Conservation (phyloP, 2,888 invertebrate genomes). For the Andrena hattorfiana region DNA sequence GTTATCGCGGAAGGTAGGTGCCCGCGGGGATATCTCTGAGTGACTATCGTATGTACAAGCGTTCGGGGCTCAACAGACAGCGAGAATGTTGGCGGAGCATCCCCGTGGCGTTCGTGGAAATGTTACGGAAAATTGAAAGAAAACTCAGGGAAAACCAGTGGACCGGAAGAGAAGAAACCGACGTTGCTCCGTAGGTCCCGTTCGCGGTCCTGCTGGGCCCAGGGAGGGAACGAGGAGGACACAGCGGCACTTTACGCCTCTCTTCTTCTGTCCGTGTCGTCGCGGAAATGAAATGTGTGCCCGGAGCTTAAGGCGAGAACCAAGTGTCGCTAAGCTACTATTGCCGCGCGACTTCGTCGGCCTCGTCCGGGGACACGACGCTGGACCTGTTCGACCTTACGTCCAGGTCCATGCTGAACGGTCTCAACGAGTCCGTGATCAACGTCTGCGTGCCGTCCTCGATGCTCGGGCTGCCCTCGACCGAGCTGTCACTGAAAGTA, state of each 20-base stretch:
- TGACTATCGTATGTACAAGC: slow-evolving; percentile 28
- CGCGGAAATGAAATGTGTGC: too few relatives aligned
- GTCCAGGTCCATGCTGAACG: slow-evolving; percentile 88
- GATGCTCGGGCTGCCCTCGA: slow-evolving; percentile 87
- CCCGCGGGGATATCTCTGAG: slow-evolving; percentile 9
- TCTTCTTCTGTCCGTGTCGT: too few relatives aligned
- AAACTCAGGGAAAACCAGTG: too few relatives aligned
- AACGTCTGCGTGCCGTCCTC: slow-evolving; percentile 81
- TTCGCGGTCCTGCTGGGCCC: too few relatives aligned
- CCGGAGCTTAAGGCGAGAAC: neutral
- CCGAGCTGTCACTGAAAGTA: slow-evolving; percentile 86
- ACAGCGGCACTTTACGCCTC: too few relatives aligned
- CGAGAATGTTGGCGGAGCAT: neutral
- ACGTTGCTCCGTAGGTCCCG: too few relatives aligned
- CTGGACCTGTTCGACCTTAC: slow-evolving; percentile 87
- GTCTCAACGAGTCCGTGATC: slow-evolving; percentile 85
- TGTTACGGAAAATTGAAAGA: too few relatives aligned
- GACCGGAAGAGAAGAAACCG: too few relatives aligned
- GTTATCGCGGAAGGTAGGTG: slow-evolving; percentile 44
- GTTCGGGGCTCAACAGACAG: slow-evolving; percentile 3
- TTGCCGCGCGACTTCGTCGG: slow-evolving; percentile 77
- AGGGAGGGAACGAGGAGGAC: too few relatives aligned
- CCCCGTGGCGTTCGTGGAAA: too few relatives aligned
- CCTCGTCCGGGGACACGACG: slow-evolving; percentile 86
- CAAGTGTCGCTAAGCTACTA: slow-evolving; percentile 54